Evolutionary conservation across 2,888 invertebrate species (phyloP).

Genomic region (Synanthedon myopaeformis): DNA sequence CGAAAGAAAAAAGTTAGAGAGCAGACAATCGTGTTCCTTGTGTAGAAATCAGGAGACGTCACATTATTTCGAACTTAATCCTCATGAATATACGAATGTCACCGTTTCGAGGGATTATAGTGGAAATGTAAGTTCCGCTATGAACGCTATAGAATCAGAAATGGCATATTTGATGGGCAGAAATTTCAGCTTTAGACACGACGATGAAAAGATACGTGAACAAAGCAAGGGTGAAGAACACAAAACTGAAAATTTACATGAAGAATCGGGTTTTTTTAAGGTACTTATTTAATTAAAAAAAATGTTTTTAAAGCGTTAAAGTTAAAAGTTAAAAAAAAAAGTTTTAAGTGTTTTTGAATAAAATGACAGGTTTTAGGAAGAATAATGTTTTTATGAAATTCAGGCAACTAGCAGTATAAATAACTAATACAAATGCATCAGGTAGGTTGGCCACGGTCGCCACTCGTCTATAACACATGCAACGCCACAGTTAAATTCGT

Average conservation of each 20-base stretch:
- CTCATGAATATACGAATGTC: constrained; percentile 30
- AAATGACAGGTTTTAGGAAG: too few relatives aligned
- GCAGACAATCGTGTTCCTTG: constrained; percentile 48
- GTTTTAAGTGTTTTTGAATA: too few relatives aligned
- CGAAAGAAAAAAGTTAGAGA: constrained; percentile 58
- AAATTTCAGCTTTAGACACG: constrained; percentile 31
- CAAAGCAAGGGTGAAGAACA: constrained; percentile 12
- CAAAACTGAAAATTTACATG: constrained; percentile 14
- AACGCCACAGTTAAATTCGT: too few relatives aligned
- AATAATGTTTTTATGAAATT: too few relatives aligned
- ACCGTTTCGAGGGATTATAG: constrained; percentile 41
- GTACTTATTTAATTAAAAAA: constrained; percentile 11
- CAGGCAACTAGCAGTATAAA: too few relatives aligned
- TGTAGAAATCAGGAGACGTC: constrained; percentile 41
- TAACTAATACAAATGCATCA: too few relatives aligned
- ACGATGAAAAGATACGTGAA: constrained; percentile 14
- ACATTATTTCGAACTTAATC: constrained; percentile 23
- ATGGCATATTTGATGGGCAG: constrained; percentile 47
- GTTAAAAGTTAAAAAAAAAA: too few relatives aligned
- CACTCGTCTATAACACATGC: too few relatives aligned
- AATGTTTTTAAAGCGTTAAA: too few relatives aligned
- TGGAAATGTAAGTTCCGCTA: constrained; percentile 30
- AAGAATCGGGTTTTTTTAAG: constrained; percentile 28
- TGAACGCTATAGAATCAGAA: constrained; percentile 49
- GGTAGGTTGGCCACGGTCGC: too few relatives aligned